Conservation (phyloP, 2,113 vertebrate genomes). For the Baryphthengus martii region DNA sequence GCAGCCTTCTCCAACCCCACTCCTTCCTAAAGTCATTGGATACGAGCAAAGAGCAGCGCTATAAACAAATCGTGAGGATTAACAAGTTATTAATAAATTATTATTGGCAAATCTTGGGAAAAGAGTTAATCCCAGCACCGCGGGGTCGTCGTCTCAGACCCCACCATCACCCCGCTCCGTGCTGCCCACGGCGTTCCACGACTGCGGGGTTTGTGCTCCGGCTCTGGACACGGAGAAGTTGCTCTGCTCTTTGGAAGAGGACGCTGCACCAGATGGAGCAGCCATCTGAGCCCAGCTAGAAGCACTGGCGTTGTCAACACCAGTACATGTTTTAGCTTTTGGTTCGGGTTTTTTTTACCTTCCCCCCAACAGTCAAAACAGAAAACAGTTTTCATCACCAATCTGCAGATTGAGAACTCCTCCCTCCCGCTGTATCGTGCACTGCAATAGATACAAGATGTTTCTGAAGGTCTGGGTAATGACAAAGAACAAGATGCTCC, state of each 20-base stretch:
- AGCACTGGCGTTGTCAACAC: fast-evolving
- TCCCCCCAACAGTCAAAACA: background rate
- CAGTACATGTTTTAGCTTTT: background rate
- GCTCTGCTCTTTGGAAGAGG: background rate
- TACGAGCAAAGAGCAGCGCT: fast-evolving
- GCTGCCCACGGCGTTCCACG: fast-evolving
- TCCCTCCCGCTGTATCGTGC: background rate
- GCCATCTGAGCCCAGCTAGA: background rate
- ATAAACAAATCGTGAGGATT: too few relatives aligned
- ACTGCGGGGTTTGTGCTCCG: background rate
- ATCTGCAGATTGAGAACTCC: background rate
- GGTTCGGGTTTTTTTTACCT: too few relatives aligned
- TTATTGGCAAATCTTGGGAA: too few relatives aligned
- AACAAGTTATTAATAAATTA: too few relatives aligned
- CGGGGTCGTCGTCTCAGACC: background rate
- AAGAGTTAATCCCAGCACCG: background rate
- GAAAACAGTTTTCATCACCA: background rate
- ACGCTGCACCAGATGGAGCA: background rate
- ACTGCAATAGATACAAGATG: fast-evolving
- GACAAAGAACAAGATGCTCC: background rate
- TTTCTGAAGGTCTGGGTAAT: background rate
- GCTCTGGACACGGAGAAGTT: background rate
- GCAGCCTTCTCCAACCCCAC: background rate
- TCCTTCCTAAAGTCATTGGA: background rate
- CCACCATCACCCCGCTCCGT: fast-evolving